Conservation (phyloP, 1,140 invertebrate species). For the Procambarus clarkii region DNA sequence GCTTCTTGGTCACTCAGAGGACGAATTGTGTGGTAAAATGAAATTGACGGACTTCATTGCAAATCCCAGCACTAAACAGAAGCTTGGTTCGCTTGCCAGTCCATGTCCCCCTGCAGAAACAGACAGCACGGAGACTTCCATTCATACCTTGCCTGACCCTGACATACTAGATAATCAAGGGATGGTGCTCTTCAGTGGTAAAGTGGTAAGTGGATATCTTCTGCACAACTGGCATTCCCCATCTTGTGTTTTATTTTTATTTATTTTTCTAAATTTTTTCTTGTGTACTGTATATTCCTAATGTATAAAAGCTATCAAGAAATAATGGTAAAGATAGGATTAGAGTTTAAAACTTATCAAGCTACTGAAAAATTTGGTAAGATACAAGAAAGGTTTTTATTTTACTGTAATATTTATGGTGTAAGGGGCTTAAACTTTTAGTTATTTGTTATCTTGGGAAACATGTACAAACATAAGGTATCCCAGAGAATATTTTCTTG, state of each 20-base stretch:
- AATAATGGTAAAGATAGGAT: neutral
- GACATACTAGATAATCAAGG: slow-evolving; percentile 30
- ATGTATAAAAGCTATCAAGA: too few species aligned
- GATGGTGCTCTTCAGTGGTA: slow-evolving; percentile 48
- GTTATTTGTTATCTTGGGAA: too few species aligned
- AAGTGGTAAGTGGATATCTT: slow-evolving; percentile 30
- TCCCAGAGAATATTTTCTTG: too few species aligned
- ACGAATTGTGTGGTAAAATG: slow-evolving; percentile 42
- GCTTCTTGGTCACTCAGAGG: slow-evolving; percentile 53
- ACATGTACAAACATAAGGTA: too few species aligned
- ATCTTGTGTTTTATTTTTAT: too few species aligned
- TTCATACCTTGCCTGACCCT: slow-evolving; percentile 35
- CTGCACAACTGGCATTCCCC: neutral
- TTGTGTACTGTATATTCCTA: too few species aligned
- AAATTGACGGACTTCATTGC: slow-evolving; percentile 46
- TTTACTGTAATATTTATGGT: too few species aligned
- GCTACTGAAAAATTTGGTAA: too few species aligned
- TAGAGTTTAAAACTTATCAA: neutral
- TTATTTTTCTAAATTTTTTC: too few species aligned
- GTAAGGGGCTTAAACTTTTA: too few species aligned
- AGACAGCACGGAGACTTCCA: slow-evolving; percentile 13
- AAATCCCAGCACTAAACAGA: slow-evolving; percentile 6
- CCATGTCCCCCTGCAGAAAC: slow-evolving; percentile 4
- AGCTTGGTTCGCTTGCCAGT: neutral
- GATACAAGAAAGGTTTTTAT: too few species aligned